These are phyloP conservation scores for Leptopilina clavipes DNA, from an alignment of 1,140 invertebrate genomes.

Conservation along the genomic window DNA sequence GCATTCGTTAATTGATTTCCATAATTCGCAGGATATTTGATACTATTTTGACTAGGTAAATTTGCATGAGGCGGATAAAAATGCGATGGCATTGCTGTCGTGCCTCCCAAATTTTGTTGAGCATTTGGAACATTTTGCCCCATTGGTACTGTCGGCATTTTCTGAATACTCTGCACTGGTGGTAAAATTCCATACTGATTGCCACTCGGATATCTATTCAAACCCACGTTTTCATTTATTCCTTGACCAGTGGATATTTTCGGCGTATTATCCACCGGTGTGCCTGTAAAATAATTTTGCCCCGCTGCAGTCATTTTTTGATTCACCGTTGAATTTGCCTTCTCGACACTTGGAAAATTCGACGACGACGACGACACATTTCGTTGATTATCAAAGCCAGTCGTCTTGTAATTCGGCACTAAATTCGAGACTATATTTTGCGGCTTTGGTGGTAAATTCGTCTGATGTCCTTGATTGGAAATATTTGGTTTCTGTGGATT, in stretches of 20 bases:
- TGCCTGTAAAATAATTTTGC: not conserved
- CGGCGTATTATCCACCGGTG: too few relatives aligned
- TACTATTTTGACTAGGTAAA: conserved; percentile 62
- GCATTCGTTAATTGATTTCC: conserved; percentile 51
- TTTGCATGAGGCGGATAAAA: conserved; percentile 55
- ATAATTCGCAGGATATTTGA: conserved; percentile 52
- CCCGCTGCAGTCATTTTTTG: not conserved
- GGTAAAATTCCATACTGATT: conserved; percentile 5
- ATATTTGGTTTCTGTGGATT: too few relatives aligned
- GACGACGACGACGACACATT: too few relatives aligned
- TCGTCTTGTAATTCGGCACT: too few relatives aligned
- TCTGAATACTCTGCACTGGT: not conserved
- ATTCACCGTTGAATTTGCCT: too few relatives aligned
- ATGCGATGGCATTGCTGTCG: conserved; percentile 47
- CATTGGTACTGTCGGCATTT: not conserved
- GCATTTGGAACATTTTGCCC: conserved; percentile 40
- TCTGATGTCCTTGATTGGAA: too few relatives aligned
- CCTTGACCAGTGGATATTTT: too few relatives aligned
- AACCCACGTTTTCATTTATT: not conserved
- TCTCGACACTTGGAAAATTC: too few relatives aligned
- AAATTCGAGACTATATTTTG: too few relatives aligned
- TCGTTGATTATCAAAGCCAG: too few relatives aligned
- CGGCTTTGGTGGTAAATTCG: too few relatives aligned
- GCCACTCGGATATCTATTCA: not conserved
- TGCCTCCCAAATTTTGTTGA: conserved; percentile 39